Conservation (phyloP, 2,888 invertebrate species). For the Amblyjoppa proteus region DNA sequence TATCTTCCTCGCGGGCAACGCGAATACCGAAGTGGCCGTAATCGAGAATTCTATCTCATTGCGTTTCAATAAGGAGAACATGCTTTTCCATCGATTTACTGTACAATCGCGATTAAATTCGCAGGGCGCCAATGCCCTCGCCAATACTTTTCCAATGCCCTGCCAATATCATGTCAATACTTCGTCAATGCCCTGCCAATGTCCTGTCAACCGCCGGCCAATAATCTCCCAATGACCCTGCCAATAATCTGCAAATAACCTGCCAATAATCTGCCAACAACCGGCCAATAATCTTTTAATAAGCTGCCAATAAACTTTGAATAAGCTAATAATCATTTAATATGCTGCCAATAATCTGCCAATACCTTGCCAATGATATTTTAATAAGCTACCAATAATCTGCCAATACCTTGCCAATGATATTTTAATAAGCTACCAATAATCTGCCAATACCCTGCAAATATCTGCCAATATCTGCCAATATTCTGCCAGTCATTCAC, state of each 20-base stretch:
- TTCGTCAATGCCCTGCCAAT: background rate
- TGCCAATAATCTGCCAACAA: background rate
- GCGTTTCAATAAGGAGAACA: slow-evolving; percentile 18
- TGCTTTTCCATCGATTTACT: background rate
- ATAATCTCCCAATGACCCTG: background rate
- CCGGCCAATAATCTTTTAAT: no score
- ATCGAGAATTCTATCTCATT: slow-evolving; percentile 26
- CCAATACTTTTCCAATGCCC: background rate
- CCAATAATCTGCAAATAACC: background rate
- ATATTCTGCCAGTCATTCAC: no score
- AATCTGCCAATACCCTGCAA: no score
- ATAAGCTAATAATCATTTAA: no score
- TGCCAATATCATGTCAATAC: background rate
- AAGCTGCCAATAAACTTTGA: no score
- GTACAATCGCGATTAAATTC: background rate
- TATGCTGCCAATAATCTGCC: no score
- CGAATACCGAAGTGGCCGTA: slow-evolving; percentile 18
- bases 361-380: no score
- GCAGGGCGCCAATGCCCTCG: background rate
- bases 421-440: no score
- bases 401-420: no score
- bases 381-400: no score
- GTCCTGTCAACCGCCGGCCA: background rate
- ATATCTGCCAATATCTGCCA: no score
- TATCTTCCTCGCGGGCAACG: slow-evolving; percentile 30